A percentile compares a stretch with the other conserved stretches of the same genome.
Conservation (phyloP, 2,888 invertebrate genomes). For the Stenodera caucasica region DNA sequence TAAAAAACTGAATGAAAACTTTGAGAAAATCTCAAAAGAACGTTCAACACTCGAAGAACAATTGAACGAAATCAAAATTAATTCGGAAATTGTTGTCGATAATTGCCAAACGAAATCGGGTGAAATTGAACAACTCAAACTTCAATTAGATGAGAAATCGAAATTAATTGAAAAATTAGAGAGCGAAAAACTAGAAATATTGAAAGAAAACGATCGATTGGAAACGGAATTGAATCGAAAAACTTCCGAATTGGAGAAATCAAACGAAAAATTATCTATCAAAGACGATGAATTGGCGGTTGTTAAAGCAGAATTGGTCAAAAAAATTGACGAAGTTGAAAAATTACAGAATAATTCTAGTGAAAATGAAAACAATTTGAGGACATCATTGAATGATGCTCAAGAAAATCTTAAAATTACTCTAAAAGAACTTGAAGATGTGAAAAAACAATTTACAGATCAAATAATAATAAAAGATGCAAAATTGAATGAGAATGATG, state of each 20-base stretch:
- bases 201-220: slow-evolving; percentile 46
- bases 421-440: slow-evolving; percentile 48
- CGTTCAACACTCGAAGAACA: slow-evolving; percentile 32
- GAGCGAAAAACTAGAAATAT: slow-evolving; percentile 20
- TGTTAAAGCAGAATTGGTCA: slow-evolving; percentile 48
- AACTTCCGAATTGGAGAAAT: slow-evolving; percentile 58
- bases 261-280: slow-evolving; percentile 33
- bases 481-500: slow-evolving; percentile 59
- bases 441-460: slow-evolving; percentile 44
- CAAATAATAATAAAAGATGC: slow-evolving; percentile 44
- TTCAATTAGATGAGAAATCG: slow-evolving; percentile 47
- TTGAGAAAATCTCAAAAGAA: slow-evolving; percentile 35
- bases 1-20: slow-evolving; percentile 40
- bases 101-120: slow-evolving; percentile 18
- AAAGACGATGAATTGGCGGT: slow-evolving; percentile 43
- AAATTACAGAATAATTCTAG: slow-evolving; percentile 48
- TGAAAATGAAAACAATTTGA: slow-evolving; percentile 42
- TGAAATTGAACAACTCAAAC: slow-evolving; percentile 35
- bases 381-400: slow-evolving; percentile 50
- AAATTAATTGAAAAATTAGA: slow-evolving; percentile 34
- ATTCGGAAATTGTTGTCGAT: neutral
- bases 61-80: slow-evolving; percentile 15
- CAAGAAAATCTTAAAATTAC: slow-evolving; percentile 49
- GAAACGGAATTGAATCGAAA: slow-evolving; percentile 58
- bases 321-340: slow-evolving; percentile 47